phyloP scores from a whole-genome alignment of 2,113 vertebrate genomes.

The Petrocephalus microphthalmus region DNA sequence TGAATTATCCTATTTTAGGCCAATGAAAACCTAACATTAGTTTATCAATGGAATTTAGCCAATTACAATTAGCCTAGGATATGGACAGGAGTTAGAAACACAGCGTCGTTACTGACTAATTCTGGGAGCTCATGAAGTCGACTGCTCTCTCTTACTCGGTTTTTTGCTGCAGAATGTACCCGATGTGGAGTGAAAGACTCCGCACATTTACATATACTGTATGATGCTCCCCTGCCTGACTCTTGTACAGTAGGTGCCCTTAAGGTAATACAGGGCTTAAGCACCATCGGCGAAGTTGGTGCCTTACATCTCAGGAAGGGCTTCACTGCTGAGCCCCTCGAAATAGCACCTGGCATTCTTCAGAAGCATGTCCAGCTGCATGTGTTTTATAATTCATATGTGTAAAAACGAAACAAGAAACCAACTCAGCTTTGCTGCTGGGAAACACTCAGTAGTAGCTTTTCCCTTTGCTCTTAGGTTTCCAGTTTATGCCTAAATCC shows the following conservation, averaged over 20 bases:
- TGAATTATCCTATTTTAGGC: background rate
- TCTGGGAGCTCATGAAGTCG: background rate
- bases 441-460: background rate
- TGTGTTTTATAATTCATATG: background rate
- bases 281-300: background rate
- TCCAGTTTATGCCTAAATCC: background rate
- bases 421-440: background rate
- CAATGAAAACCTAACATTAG: background rate
- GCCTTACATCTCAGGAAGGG: background rate
- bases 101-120: background rate
- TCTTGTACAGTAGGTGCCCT: background rate
- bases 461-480: background rate
- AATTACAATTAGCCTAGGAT: background rate
- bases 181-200: background rate
- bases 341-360: background rate
- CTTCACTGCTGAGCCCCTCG: background rate
- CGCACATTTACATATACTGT: background rate
- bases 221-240: background rate
- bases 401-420: background rate
- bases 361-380: background rate
- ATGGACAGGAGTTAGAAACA: background rate
- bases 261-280: background rate
- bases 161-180: background rate
- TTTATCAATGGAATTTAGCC: background rate
- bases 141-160: background rate